These are phyloP conservation scores for Phalacrocorax carbo DNA, from an alignment of 2,113 vertebrate species.

Conservation along the genomic window DNA sequence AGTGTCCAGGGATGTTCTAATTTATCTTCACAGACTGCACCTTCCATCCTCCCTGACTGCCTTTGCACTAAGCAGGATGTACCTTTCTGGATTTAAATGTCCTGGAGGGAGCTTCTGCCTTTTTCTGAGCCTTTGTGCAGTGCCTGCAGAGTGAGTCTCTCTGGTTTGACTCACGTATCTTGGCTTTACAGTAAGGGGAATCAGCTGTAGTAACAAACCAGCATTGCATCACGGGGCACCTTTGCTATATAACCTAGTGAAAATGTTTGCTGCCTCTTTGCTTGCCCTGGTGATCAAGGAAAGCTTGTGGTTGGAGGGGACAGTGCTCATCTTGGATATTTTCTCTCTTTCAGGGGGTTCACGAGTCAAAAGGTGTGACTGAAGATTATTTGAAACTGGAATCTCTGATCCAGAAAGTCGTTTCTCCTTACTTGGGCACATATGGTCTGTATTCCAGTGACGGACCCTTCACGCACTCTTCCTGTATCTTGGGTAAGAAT, in stretches of 20 bases:
- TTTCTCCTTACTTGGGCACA: constrained; percentile 93
- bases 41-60: background rate
- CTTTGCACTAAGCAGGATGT: background rate
- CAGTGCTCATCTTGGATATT: background rate
- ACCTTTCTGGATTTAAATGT: background rate
- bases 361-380: constrained; percentile 88
- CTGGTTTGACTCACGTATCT: background rate
- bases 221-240: background rate
- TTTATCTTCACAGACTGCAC: background rate
- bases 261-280: background rate
- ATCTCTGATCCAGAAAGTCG: constrained; percentile 90
- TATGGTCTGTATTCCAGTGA: constrained; percentile 87
- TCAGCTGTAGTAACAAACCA: background rate
- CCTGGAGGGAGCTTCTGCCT: background rate
- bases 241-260: background rate
- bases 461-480: constrained; percentile 80
- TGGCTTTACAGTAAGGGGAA: background rate
- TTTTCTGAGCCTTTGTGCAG: background rate
- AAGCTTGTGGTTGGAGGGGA: background rate
- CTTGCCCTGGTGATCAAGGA: background rate
- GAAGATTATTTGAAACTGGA: constrained; percentile 93
- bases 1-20: background rate
- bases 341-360: constrained; percentile 84
- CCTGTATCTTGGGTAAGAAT: constrained; percentile 88
- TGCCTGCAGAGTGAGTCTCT: background rate